phyloP scores from a whole-genome alignment of 2,797 vertebrate species.

The Podarcis lilfordi region DNA sequence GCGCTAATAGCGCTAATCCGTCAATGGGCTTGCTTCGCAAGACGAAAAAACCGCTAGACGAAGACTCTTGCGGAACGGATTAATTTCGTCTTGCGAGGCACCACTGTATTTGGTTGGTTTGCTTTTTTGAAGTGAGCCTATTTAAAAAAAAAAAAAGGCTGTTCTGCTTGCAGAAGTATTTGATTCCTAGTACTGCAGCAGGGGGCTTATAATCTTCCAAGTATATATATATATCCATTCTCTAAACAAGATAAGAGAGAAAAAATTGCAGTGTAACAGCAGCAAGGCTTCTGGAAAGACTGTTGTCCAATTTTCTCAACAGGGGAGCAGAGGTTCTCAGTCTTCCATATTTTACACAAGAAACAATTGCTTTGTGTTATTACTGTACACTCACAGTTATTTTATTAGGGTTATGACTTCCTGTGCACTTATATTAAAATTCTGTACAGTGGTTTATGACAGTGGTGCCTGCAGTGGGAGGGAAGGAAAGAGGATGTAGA shows the following conservation, averaged over 20 bases:
- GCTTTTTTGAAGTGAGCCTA: neutral
- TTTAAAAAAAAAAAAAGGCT: neutral
- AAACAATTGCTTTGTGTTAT: conserved; percentile 1
- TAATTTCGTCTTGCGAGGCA: too few species aligned
- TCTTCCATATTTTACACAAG: neutral
- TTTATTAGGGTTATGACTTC: conserved; percentile 1
- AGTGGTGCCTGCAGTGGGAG: neutral
- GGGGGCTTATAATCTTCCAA: neutral
- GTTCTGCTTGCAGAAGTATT: neutral
- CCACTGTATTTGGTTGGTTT: too few species aligned
- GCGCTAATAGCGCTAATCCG: too few species aligned
- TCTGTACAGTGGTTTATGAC: neutral
- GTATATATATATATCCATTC: neutral
- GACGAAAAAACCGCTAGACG: too few species aligned
- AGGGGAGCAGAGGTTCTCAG: neutral
- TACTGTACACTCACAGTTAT: neutral
- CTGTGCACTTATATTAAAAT: conserved; percentile 11
- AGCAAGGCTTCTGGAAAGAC: neutral
- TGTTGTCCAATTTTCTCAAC: neutral
- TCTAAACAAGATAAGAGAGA: neutral
- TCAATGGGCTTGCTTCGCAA: too few species aligned
- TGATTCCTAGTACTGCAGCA: conserved; percentile 12
- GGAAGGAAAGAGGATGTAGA: neutral
- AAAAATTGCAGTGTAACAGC: neutral
- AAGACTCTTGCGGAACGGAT: too few species aligned